Conservation (phyloP, 2,888 invertebrate species). For the Xanthorhoe spadicearia region DNA sequence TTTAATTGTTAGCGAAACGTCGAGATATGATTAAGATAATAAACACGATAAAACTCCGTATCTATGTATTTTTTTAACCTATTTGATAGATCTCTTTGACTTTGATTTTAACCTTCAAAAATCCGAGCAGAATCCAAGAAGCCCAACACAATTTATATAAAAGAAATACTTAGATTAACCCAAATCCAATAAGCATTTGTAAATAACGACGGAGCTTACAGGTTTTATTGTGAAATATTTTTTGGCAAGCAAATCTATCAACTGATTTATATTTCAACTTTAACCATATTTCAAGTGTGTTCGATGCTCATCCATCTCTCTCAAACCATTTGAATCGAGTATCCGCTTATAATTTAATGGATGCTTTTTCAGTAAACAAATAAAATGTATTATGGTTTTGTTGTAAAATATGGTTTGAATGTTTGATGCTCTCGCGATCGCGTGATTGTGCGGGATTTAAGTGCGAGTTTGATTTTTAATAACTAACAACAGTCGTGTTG, state of each 20-base stretch:
- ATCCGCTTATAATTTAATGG: slow-evolving; percentile 44
- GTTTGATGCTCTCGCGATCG: not conserved
- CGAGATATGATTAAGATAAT: too few relatives aligned
- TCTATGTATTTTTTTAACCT: too few relatives aligned
- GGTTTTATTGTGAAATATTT: slow-evolving; percentile 28
- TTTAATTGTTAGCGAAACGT: too few relatives aligned
- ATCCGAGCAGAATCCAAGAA: too few relatives aligned
- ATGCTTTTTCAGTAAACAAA: slow-evolving; percentile 39
- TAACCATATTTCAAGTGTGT: slow-evolving; percentile 30
- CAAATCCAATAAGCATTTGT: slow-evolving; percentile 9
- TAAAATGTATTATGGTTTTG: slow-evolving; percentile 3
- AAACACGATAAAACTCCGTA: too few relatives aligned
- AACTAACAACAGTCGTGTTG: too few relatives aligned
- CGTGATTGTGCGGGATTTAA: too few relatives aligned
- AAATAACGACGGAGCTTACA: slow-evolving; percentile 18
- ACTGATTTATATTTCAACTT: slow-evolving; percentile 40
- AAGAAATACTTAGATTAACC: not conserved
- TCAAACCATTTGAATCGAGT: slow-evolving; percentile 54
- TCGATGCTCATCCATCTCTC: slow-evolving; percentile 52
- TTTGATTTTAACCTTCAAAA: too few relatives aligned
- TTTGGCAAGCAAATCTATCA: slow-evolving; percentile 37
- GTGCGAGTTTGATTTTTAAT: too few relatives aligned
- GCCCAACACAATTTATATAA: too few relatives aligned
- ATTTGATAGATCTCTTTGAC: not conserved
- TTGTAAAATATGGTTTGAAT: not conserved